Evolutionary conservation across 2,797 vertebrate species (phyloP).

Genomic region (Capromys pilorides): DNA sequence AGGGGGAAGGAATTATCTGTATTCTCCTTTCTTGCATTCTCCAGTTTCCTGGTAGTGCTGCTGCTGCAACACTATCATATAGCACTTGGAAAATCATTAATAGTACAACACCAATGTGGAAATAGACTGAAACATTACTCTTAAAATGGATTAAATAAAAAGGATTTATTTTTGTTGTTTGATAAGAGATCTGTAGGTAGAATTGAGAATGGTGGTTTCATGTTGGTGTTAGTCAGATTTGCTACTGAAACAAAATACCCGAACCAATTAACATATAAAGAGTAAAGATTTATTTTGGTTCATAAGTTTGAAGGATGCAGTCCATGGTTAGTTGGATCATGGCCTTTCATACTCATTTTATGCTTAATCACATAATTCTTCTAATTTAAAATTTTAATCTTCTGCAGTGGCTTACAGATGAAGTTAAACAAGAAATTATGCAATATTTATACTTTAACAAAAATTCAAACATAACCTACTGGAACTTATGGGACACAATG

Average conservation of each 20-base stretch:
- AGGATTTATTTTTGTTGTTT: neutral
- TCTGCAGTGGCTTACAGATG: neutral
- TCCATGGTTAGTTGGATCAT: neutral
- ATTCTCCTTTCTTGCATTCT: neutral
- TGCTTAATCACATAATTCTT: conserved; percentile 4
- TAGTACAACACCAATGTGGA: neutral
- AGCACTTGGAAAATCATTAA: conserved; percentile 21
- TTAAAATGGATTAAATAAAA: neutral
- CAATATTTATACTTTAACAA: no score
- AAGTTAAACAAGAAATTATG: no score
- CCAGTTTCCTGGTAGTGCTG: neutral
- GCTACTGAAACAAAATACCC: neutral
- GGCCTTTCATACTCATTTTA: neutral
- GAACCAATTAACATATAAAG: neutral
- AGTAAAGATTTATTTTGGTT: neutral
- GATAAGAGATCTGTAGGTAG: neutral
- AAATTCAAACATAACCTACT: no score
- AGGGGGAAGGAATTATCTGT: neutral
- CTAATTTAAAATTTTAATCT: conserved; percentile 48
- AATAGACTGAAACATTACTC: conserved; percentile 21
- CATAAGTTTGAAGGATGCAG: neutral
- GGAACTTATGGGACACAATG: no score
- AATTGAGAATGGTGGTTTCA: neutral
- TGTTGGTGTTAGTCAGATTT: neutral
- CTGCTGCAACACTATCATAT: neutral